These are phyloP conservation scores for Metopia argyrocephala DNA, from an alignment of 2,888 invertebrate genomes.

Conservation along the genomic window DNA sequence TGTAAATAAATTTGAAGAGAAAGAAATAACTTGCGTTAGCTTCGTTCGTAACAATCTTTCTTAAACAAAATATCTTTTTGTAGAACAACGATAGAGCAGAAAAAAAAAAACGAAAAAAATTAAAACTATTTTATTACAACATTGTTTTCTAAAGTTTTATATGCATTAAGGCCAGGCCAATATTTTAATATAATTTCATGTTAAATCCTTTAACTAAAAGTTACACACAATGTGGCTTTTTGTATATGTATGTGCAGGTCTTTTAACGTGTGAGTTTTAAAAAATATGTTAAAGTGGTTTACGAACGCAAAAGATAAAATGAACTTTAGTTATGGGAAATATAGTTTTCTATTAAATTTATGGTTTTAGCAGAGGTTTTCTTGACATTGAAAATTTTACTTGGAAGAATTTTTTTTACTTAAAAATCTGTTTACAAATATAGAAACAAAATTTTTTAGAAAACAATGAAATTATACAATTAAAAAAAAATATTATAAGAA, in stretches of 20 bases:
- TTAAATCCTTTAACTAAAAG: slow-evolving; percentile 43
- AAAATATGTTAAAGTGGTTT: background rate
- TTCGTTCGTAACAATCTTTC: slow-evolving; percentile 52
- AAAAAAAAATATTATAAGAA: too few relatives aligned
- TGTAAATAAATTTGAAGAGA: background rate
- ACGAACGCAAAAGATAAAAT: background rate
- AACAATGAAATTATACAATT: too few relatives aligned
- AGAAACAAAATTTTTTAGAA: too few relatives aligned
- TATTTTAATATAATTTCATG: slow-evolving; percentile 53
- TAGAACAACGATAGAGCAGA: background rate
- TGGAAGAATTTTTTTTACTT: too few relatives aligned
- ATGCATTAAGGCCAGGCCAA: slow-evolving; percentile 22
- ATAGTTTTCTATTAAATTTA: too few relatives aligned
- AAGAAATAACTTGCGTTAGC: slow-evolving; percentile 34
- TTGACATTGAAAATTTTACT: too few relatives aligned
- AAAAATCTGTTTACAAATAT: too few relatives aligned
- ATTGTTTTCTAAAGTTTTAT: slow-evolving; percentile 49
- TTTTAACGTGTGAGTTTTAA: background rate
- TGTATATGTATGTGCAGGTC: background rate
- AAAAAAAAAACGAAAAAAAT: slow-evolving; percentile 11
- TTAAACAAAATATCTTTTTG: background rate
- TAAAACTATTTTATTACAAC: slow-evolving; percentile 14
- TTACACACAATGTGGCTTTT: slow-evolving; percentile 1
- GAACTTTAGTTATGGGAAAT: too few relatives aligned
- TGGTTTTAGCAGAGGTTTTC: too few relatives aligned